These are phyloP conservation scores for Coptodon bakossiorum DNA, from an alignment of 2,113 vertebrate species.

Conservation along the genomic window DNA sequence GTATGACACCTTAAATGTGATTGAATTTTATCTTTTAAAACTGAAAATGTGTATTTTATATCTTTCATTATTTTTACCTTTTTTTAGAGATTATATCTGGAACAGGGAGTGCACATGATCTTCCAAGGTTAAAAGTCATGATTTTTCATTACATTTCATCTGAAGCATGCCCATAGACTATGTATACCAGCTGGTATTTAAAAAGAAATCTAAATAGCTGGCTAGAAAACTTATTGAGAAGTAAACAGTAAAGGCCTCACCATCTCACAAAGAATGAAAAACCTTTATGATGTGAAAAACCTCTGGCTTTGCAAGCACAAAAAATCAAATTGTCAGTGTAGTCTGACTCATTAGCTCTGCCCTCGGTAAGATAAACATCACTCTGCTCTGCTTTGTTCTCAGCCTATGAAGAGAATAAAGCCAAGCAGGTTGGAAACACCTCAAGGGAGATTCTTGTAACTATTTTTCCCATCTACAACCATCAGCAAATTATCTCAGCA, in stretches of 20 bases:
- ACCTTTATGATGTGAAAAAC: background rate
- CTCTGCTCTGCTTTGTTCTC: background rate
- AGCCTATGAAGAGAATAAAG: background rate
- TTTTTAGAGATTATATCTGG: background rate
- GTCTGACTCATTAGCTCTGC: background rate
- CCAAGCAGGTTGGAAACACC: background rate
- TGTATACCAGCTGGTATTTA: background rate
- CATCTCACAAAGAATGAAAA: background rate
- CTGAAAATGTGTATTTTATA: background rate
- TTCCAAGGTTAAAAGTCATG: background rate
- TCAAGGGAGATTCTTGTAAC: background rate
- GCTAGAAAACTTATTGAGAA: background rate
- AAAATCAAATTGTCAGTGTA: background rate
- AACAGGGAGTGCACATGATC: background rate
- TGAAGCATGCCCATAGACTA: accelerated
- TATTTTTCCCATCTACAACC: background rate
- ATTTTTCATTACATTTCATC: background rate
- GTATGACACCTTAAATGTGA: background rate
- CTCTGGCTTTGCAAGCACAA: background rate
- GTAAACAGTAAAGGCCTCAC: accelerated
- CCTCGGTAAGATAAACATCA: background rate
- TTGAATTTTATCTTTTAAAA: accelerated
- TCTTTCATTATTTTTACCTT: background rate
- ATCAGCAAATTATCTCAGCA: background rate
- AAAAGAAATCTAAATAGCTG: background rate